A percentile compares a stretch with the other conserved stretches of the same genome.
Conservation (phyloP, 2,113 vertebrate species). For the Emydura subglobosa region DNA sequence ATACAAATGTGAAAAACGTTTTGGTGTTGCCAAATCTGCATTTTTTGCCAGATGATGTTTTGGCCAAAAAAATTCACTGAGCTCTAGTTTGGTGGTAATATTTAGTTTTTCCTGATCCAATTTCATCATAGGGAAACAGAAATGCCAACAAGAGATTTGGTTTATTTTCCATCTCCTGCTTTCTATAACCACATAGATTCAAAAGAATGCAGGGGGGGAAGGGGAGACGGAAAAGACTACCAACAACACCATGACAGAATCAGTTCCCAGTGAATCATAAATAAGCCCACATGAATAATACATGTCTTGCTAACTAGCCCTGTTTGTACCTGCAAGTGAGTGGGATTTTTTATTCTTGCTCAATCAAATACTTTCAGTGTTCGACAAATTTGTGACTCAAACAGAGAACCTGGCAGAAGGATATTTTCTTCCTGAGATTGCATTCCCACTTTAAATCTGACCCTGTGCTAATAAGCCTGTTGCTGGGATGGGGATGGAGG, state of each 20-base stretch:
- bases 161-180: background rate
- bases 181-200: background rate
- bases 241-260: background rate
- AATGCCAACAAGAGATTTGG: background rate
- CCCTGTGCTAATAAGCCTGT: background rate
- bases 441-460: background rate
- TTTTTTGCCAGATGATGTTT: too few relatives aligned
- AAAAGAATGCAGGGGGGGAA: background rate
- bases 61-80: too few relatives aligned
- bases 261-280: background rate
- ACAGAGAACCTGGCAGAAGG: background rate
- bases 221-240: background rate
- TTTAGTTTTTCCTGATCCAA: background rate
- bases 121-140: background rate
- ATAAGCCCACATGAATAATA: background rate
- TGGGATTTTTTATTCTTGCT: background rate
- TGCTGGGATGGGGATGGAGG: rapidly evolving
- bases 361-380: background rate
- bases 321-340: background rate
- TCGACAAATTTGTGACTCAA: background rate
- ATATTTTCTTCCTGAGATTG: background rate
- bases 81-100: background rate
- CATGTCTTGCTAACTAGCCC: background rate
- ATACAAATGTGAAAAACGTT: too few relatives aligned
- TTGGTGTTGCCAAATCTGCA: too few relatives aligned